Evolutionary conservation across 2,888 invertebrate species (phyloP).

Genomic region (Parasteatoda lunata): DNA sequence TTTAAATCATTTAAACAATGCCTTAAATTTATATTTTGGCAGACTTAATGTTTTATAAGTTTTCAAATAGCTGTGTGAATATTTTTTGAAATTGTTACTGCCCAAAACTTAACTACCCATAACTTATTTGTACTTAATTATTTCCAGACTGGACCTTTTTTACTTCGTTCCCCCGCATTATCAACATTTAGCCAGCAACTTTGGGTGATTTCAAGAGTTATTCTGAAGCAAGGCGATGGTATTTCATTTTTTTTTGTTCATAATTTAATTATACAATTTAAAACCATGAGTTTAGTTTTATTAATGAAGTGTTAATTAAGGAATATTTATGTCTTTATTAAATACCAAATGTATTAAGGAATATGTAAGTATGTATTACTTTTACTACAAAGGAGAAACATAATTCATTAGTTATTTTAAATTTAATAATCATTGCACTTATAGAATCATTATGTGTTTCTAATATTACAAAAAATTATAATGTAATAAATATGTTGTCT

Average conservation of each 20-base stretch:
- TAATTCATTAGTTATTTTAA: no score
- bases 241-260: conserved; percentile 61
- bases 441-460: no score
- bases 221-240: conserved; percentile 90
- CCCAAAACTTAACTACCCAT: no score
- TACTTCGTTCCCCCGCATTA: conserved; percentile 87
- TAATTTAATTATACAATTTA: not conserved
- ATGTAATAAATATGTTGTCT: no score
- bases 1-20: not conserved
- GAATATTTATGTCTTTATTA: conserved; percentile 52
- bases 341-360: conserved; percentile 45
- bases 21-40: not conserved
- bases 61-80: not conserved
- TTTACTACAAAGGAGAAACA: no score
- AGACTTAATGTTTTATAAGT: not conserved
- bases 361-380: no score
- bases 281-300: not conserved
- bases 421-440: no score
- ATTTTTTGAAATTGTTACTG: no score
- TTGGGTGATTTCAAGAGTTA: conserved; percentile 91
- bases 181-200: conserved; percentile 93
- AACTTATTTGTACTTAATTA: not conserved
- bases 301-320: not conserved
- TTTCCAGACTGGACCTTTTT: conserved; percentile 82
- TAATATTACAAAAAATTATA: no score